Conservation (phyloP, 2,797 vertebrate genomes). For the Momotus momota region DNA sequence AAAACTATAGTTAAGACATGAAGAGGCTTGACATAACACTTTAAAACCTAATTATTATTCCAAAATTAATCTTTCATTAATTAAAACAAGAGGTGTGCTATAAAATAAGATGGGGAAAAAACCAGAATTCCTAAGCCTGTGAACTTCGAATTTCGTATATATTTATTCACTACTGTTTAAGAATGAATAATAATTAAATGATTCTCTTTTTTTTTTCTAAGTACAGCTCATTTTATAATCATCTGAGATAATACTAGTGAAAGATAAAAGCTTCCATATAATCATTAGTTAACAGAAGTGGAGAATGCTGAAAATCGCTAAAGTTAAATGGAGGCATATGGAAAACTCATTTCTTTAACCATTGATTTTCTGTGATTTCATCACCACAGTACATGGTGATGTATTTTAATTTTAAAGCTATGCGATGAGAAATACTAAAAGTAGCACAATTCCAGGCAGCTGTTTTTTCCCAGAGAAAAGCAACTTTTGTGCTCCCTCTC, state of each 20-base stretch:
- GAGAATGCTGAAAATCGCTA: not conserved
- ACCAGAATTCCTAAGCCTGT: not conserved
- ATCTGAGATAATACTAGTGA: not conserved
- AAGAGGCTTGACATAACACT: not conserved
- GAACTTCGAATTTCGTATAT: not conserved
- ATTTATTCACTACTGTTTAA: not conserved
- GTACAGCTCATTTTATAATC: not conserved
- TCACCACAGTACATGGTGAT: not conserved
- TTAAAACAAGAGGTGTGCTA: not conserved
- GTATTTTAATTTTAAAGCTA: not conserved
- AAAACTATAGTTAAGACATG: not conserved
- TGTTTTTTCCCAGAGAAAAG: not conserved
- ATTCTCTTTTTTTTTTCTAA: not conserved
- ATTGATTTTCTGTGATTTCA: not conserved
- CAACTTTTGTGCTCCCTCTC: not conserved
- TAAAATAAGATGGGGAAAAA: not conserved
- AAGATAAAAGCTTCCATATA: constrained; percentile 32
- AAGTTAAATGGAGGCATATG: not conserved
- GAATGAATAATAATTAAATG: not conserved
- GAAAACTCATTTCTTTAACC: constrained; percentile 27
- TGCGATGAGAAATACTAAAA: not conserved
- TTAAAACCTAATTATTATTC: too few relatives aligned
- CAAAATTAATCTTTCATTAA: not conserved
- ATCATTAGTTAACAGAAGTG: constrained; percentile 7
- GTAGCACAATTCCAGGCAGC: not conserved